Evolutionary conservation across 2,888 invertebrate species (phyloP), one percentile per base, ranked within the genome.

Genomic region (Mechanitis mazaeus): DNA sequence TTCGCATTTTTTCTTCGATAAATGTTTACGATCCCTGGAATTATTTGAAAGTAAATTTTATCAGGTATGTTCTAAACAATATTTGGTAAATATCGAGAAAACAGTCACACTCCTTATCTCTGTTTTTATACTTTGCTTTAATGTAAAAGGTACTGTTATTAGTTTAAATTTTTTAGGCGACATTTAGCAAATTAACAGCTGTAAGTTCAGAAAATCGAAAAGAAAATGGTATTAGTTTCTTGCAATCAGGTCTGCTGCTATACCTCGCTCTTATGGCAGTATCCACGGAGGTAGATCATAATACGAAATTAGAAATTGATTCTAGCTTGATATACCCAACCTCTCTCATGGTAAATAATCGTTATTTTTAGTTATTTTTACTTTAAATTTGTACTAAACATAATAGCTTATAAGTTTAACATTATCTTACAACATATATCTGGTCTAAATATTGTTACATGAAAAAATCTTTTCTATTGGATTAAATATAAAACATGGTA

Each of bases 141-240:
- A 20, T 20, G 20, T 20, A 20, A 20, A 20, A 20, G 20, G 20
- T 20, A 20, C 20, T 20, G 20, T 20, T 20, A 20, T 3, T 2
- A 35, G 35, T 6, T 35, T 5, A 2, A 42, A 31, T 31, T 54
- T 69, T 80, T 20, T 77, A 89, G 89, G 71, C 72, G 45, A 81
- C 83, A 3, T 85, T 82, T 64, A 72, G 69, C 11, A 84, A 81
- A 66, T 72, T 89, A 45, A 64, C 69, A 38, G 69, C 74, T 4
- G 75, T 80, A 64, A 79, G 81, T 64, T 78, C 83, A 6, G 55
- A 54, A n/a, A 73, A 78, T 3, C 75, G 83, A 0, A 72, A 72
- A 53, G 83, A 81, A 63, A 90, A 85, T 65, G 87, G 85, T 12
- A 86, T 90, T 60, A 90, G 86, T 69, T 90, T 88, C 68, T 81